A percentile compares a stretch with the other conserved stretches of the same genome.
Conservation (phyloP, 2,797 vertebrate species). For the Parambassis ranga region DNA sequence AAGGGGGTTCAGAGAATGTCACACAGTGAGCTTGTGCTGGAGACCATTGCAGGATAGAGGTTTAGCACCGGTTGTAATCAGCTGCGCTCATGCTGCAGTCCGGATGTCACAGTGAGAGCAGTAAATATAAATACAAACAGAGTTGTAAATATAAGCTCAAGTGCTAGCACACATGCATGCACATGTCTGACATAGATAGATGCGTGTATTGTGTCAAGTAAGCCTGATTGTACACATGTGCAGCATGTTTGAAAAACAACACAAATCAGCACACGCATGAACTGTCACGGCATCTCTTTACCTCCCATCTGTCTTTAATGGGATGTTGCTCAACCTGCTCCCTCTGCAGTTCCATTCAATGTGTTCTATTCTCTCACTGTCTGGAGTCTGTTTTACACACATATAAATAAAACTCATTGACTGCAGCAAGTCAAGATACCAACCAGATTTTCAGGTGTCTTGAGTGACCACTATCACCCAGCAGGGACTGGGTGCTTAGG, state of each 20-base stretch:
- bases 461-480: conserved; percentile 45
- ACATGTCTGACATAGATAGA: conserved; percentile 46
- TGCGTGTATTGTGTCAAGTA: conserved; percentile 1
- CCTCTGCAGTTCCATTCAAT: neutral
- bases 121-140: conserved; percentile 50
- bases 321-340: conserved; percentile 2
- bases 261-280: conserved; percentile 21
- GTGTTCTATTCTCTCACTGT: neutral
- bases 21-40: conserved; percentile 28
- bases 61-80: conserved; percentile 48
- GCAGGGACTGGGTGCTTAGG: conserved; percentile 42
- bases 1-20: conserved; percentile 46
- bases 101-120: conserved; percentile 30
- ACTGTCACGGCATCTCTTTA: conserved; percentile 16
- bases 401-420: neutral
- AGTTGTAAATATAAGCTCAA: conserved; percentile 29
- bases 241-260: conserved; percentile 26
- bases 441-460: conserved; percentile 25
- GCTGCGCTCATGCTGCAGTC: conserved; percentile 20
- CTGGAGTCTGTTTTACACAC: neutral
- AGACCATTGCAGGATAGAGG: conserved; percentile 8
- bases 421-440: neutral
- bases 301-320: conserved; percentile 14
- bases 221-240: neutral
- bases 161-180: conserved; percentile 1